Percentiles rank a stretch among this genome's conserved stretches.
Evolutionary conservation across 2,113 vertebrate species (phyloP).

Genomic region (Nothocercus nigrocapillus): DNA sequence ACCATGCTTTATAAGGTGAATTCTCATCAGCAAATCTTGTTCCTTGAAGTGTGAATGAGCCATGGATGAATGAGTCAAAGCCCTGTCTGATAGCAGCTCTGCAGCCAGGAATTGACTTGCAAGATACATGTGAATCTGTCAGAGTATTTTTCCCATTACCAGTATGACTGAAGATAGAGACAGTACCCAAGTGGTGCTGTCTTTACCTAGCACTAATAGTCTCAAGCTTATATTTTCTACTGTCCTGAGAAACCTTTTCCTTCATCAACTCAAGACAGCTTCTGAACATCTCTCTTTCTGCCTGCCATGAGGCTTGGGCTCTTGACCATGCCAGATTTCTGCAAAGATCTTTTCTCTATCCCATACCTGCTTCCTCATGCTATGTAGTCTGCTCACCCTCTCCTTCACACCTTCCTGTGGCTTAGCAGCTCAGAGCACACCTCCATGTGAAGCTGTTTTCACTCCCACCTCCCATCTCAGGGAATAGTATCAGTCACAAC

Average conservation of each 20-base stretch:
- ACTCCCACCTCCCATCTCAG: neutral
- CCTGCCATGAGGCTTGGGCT: neutral
- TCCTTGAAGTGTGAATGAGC: neutral
- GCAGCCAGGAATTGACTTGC: neutral
- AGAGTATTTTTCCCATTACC: neutral
- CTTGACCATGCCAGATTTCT: neutral
- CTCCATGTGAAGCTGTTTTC: neutral
- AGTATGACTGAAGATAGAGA: neutral
- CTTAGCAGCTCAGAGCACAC: neutral
- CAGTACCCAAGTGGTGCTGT: neutral
- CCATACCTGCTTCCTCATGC: neutral
- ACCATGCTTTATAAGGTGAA: neutral
- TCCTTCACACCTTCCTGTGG: neutral
- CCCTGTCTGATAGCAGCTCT: neutral
- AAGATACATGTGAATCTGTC: neutral
- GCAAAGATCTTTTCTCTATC: neutral
- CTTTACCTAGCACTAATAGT: neutral
- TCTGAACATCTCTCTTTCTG: neutral
- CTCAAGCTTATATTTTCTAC: fast-evolving
- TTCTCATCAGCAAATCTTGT: neutral
- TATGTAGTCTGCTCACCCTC: neutral
- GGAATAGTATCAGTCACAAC: neutral
- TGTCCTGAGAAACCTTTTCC: neutral
- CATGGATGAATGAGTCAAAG: neutral
- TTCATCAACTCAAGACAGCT: neutral